These are phyloP conservation scores for Propithecus perrieri DNA, from an alignment of 2,797 vertebrate genomes.

Conservation along the genomic window DNA sequence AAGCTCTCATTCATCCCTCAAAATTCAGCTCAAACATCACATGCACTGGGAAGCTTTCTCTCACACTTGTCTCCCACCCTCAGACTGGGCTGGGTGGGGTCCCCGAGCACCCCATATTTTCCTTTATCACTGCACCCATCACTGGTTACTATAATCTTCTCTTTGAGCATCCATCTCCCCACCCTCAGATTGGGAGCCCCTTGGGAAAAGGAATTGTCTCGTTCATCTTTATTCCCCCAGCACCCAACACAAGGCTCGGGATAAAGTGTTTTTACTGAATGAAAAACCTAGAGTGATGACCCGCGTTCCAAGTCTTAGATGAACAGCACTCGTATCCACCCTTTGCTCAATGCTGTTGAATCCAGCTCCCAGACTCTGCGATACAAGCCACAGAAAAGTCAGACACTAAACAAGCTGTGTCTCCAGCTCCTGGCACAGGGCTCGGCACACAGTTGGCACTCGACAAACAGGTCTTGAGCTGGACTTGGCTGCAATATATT, in stretches of 20 bases:
- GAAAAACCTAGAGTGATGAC: neutral
- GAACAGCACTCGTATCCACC: neutral
- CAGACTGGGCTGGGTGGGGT: neutral
- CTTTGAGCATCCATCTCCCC: neutral
- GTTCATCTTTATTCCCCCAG: conserved; percentile 9
- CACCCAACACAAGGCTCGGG: neutral
- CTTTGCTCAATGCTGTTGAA: neutral
- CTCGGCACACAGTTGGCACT: neutral
- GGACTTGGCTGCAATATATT: neutral
- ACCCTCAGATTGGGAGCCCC: neutral
- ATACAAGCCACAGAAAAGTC: neutral
- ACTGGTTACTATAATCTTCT: neutral
- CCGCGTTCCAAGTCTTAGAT: neutral
- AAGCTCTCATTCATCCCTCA: neutral
- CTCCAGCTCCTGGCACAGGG: neutral
- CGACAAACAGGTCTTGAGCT: neutral
- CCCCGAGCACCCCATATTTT: neutral
- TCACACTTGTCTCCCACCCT: neutral
- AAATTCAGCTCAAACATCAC: neutral
- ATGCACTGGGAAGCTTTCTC: neutral
- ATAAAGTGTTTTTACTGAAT: neutral
- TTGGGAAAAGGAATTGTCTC: neutral
- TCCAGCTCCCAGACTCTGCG: neutral
- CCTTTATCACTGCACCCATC: neutral
- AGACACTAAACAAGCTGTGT: neutral